Evolutionary conservation across 2,888 invertebrate species (phyloP), one percentile per base, ranked within the genome.

Genomic region (Drosophila histrio): DNA sequence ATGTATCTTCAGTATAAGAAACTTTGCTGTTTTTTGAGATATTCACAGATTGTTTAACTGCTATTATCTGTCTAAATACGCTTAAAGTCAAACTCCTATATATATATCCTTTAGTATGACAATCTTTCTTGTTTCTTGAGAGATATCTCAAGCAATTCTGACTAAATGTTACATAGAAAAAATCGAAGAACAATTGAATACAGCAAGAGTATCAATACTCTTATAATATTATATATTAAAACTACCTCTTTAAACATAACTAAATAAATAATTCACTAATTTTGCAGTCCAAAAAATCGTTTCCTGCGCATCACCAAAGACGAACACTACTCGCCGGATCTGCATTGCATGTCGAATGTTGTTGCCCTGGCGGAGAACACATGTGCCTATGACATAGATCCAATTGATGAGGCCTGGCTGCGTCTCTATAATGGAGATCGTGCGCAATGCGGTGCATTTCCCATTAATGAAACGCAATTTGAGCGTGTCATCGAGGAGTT

Each of bases 381-480:
- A 21, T 98, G 98, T 92, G 96, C 96, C 75, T 99, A 99, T 91
- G 99, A 99, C 92, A 93, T 99, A 89, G 99, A 99, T 92, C 97
- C 97, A 87, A 95, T 96, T 75, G 99, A 99, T 92, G 95, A 96
- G 66, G 94, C 96, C 41, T 99, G 99, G 99, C 93, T 99, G 69
- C 94, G 95, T 81, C 93, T 96, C 70, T 92, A 97, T 57, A 98
- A 99, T 92, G 95, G 96, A n/a, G 97, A 98, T 92, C 94, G 98
- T 70, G 95, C 96, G 49, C 93, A 95, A 87, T 95, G 94, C 68
- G 96, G 96, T 76, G 94, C 95, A 68, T 91, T 94, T 67, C 93
- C 95, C 54, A 94, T 98, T 70, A 94, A 95, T 49, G 98, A 98
- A 91, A 96, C 97, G 89, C 96, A 97, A 89, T 94, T 98, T 87